phyloP scores from a whole-genome alignment of 2,113 vertebrate species.

The Sciurus niger region DNA sequence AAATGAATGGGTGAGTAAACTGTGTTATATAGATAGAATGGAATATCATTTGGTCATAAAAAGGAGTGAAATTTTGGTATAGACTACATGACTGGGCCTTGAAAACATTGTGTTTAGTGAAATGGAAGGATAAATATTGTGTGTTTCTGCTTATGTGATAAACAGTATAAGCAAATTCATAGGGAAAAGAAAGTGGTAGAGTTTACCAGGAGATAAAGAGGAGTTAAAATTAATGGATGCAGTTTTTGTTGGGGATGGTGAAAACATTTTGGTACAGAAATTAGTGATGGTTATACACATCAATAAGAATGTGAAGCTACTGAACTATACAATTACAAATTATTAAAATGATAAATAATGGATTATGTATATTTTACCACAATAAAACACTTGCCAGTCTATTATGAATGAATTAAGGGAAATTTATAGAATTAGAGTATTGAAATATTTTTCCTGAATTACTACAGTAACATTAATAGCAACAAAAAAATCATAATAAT shows the following conservation, averaged over 20 bases:
- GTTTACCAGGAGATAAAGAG: neutral
- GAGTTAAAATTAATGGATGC: neutral
- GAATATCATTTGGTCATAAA: neutral
- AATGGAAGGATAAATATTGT: neutral
- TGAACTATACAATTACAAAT: neutral
- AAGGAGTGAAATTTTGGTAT: neutral
- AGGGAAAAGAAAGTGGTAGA: neutral
- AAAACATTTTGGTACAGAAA: neutral
- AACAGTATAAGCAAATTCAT: neutral
- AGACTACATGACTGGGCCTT: neutral
- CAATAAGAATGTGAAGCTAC: neutral
- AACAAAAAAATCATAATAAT: neutral
- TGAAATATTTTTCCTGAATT: neutral
- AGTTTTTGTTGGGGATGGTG: neutral
- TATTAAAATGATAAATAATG: neutral
- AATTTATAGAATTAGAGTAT: neutral
- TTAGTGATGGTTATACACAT: neutral
- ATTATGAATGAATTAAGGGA: neutral
- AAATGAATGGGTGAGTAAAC: neutral
- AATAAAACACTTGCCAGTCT: neutral
- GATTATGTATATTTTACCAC: neutral
- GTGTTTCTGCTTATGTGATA: neutral
- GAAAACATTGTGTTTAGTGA: neutral
- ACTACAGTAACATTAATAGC: neutral
- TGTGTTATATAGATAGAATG: neutral